phyloP scores from a whole-genome alignment of 2,113 vertebrate species.

The Gavialis gangeticus region DNA sequence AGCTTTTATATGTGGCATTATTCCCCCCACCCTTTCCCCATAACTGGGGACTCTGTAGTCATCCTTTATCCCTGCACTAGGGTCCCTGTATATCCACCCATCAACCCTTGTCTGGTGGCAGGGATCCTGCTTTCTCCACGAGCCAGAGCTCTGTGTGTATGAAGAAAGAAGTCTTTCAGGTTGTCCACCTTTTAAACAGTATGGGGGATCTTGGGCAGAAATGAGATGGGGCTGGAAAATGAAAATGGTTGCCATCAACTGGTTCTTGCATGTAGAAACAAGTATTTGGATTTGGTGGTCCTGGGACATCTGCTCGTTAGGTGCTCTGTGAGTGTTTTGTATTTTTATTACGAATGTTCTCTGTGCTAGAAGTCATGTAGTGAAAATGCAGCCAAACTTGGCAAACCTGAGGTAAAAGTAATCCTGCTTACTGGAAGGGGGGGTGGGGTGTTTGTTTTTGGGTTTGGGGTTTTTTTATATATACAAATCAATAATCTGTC shows the following conservation, averaged over 20 bases:
- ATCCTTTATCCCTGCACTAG: too few species aligned
- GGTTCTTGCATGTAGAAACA: neutral
- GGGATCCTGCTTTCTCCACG: neutral
- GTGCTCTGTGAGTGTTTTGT: neutral
- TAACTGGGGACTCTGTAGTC: too few species aligned
- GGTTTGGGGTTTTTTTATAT: too few species aligned
- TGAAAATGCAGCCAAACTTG: neutral
- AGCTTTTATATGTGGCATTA: too few species aligned
- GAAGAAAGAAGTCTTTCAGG: neutral
- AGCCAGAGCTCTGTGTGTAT: neutral
- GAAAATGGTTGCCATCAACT: neutral
- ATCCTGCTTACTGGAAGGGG: neutral
- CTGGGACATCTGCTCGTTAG: neutral
- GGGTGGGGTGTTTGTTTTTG: too few species aligned
- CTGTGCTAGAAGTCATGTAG: neutral
- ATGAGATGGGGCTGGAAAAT: neutral
- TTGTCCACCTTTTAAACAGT: neutral
- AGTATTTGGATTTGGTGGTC: neutral
- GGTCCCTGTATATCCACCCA: too few species aligned
- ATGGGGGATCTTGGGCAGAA: neutral
- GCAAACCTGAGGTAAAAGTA: neutral
- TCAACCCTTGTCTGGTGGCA: too few species aligned
- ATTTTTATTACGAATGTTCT: neutral
- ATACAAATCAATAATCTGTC: neutral
- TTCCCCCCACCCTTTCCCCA: neutral